phyloP scores from a whole-genome alignment of 2,113 vertebrate genomes.

The Ceyx margarethae region DNA sequence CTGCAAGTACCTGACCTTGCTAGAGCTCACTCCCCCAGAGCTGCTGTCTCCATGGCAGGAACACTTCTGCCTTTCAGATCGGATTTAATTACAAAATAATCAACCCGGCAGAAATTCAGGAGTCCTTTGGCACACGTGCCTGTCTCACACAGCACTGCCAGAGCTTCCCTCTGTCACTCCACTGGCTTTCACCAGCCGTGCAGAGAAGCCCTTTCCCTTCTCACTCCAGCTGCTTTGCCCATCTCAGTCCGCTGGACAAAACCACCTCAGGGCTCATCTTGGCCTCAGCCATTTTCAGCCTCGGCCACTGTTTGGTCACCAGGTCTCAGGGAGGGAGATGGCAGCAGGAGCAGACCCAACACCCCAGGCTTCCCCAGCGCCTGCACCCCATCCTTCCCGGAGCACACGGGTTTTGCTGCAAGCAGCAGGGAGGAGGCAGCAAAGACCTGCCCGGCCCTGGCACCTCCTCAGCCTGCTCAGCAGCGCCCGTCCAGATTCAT shows the following conservation, averaged over 20 bases:
- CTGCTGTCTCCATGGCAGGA: not conserved
- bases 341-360: not conserved
- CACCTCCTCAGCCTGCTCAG: not conserved
- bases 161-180: not conserved
- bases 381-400: not conserved
- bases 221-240: accelerated
- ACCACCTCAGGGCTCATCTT: not conserved
- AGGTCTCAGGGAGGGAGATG: accelerated
- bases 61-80: not conserved
- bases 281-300: not conserved
- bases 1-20: not conserved
- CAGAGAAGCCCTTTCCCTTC: not conserved
- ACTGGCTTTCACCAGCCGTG: not conserved
- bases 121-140: not conserved
- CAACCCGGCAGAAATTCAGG: not conserved
- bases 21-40: not conserved
- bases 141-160: not conserved
- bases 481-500: not conserved
- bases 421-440: not conserved
- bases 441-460: not conserved
- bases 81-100: not conserved
- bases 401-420: not conserved
- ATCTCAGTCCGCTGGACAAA: accelerated
- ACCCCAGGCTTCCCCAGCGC: not conserved
- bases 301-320: not conserved